Evolutionary conservation across 1,140 invertebrate genomes (phyloP), one percentile per base, ranked within the genome.

Genomic region (Telenomus remus): DNA sequence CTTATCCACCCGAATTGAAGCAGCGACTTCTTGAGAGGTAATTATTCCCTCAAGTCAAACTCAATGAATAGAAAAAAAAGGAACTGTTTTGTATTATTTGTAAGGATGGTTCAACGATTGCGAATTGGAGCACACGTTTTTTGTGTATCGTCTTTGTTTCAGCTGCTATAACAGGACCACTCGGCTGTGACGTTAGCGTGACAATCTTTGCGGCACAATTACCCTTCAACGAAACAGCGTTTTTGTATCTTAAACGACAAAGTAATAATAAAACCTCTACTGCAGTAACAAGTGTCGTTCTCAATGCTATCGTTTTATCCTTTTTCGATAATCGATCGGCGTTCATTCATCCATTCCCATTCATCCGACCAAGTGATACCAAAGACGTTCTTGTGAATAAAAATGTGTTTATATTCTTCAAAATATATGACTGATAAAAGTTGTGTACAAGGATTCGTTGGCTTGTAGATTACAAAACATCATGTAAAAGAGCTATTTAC

Each of bases 1-100:
- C 93, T 48, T 95, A 95, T 89, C 94, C 94, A 51, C 93, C 94
- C 10, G 94, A 95, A 86, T 89, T 95, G 35, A 95, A 95, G 85
- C 90, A 94, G 76, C 89, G 93, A 51, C 90, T 95, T 73, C 89
- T 95, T 57, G 94, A 94, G 89, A 94, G 93, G 93, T 94, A 92
- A 83, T 87, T 65, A 65, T 73, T 37, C 10, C 12, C 12, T 59
- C 27, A 39, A 44, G 37, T 44, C 16, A 1, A 48, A 19, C 15
- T 44, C 7, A n/a, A 14, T 1, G 50, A 46, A 37, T 43, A 42
- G 46, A 48, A 10, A 19, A 48, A 27, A 27, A 19, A 4, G 7
- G 19, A 39, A 39, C 9, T 39, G 37, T 9, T n/a, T n/a, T n/a
- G n/a, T n/a, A n/a, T n/a, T n/a, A n/a, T n/a, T n/a, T n/a, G n/a